phyloP scores from a whole-genome alignment of 2,888 invertebrate genomes.

The Pilophorus perplexus region DNA sequence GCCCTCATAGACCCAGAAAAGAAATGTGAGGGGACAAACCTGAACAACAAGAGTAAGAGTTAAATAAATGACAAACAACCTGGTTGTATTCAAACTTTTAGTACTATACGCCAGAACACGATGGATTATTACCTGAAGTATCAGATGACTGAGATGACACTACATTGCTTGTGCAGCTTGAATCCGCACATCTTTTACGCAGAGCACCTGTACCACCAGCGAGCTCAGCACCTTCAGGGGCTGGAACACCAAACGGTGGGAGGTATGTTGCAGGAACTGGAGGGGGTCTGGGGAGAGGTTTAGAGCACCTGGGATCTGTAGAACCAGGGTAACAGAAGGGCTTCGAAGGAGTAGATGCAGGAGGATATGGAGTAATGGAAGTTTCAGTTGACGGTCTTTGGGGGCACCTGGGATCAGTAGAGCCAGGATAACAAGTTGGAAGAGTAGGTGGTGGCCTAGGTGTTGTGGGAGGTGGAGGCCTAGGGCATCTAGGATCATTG shows the following conservation, averaged over 20 bases:
- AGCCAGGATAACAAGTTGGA: slow-evolving; percentile 52
- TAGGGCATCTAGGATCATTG: slow-evolving; percentile 46
- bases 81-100: too few species aligned
- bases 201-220: slow-evolving; percentile 10
- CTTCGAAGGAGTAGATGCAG: slow-evolving; percentile 49
- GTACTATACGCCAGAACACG: too few species aligned
- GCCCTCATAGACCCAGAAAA: too few species aligned
- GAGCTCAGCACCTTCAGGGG: slow-evolving; percentile 22
- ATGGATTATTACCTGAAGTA: too few species aligned
- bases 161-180: not conserved
- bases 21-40: too few species aligned
- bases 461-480: slow-evolving; percentile 28
- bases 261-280: slow-evolving; percentile 51
- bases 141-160: too few species aligned
- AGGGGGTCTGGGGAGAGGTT: slow-evolving; percentile 46
- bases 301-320: slow-evolving; percentile 51
- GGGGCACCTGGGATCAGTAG: slow-evolving; percentile 52
- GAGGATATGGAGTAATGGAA: slow-evolving; percentile 52
- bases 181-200: not conserved
- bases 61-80: too few species aligned
- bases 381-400: slow-evolving; percentile 2
- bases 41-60: too few species aligned
- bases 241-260: slow-evolving; percentile 49
- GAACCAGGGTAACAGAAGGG: slow-evolving; percentile 52
- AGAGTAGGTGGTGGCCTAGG: too few species aligned